Base-by-base conservation (phyloP, 2,113 vertebrate species). In the Sinocyclocheilus grahami region DNA sequence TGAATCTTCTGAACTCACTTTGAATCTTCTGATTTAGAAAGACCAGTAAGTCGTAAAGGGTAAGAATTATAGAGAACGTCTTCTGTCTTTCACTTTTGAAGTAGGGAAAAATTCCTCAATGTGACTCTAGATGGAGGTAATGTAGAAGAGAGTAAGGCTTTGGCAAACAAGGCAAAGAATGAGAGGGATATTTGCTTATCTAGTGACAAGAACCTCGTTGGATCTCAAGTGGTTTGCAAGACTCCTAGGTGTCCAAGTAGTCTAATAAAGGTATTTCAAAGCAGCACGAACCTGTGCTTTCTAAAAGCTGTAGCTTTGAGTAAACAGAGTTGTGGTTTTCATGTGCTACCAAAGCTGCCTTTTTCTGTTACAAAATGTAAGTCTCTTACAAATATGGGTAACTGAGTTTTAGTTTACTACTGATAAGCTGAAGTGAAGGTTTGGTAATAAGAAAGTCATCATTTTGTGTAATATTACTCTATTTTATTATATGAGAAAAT, bases 111-210 rank as follows among this genome's bases (percentile, higher is more conserved):
- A 42, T n/a, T 74, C 92, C 92, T 95, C 91, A 85, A 90, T 93
- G 0, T 92, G 91, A 84, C 88, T 91, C 91, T 95, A 95, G 91
- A 94, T 94, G 80, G 92, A 92, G 20, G 89, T 90, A 88, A 94
- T 91, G 90, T 94, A 95, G 92, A 94, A 51, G 91, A 92, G 78
- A 95, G 89, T 89, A 95, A 94, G 2, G 91, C 92, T 30, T 94
- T 94, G 87, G 90, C 92, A 75, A 94, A 95, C 85, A 95, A 91
- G 63, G 91, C 91, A 82, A 94, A 91, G 37, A 94, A 95, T 62
- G 93, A 94, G 6, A 93, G 89, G 0, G 87, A 27, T 91, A 91
- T 60, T 95, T 94, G 20, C 71, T 42, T 5, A 4, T 69, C 65
- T 69, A 33, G 6, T 18, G 30, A 8, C 27, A 7, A 69, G 27